A percentile compares a stretch with the other conserved stretches of the same genome.
These are phyloP conservation scores for Ctenochaetus hawaiiensis DNA, from an alignment of 2,797 vertebrate species.

Conservation along the genomic window DNA sequence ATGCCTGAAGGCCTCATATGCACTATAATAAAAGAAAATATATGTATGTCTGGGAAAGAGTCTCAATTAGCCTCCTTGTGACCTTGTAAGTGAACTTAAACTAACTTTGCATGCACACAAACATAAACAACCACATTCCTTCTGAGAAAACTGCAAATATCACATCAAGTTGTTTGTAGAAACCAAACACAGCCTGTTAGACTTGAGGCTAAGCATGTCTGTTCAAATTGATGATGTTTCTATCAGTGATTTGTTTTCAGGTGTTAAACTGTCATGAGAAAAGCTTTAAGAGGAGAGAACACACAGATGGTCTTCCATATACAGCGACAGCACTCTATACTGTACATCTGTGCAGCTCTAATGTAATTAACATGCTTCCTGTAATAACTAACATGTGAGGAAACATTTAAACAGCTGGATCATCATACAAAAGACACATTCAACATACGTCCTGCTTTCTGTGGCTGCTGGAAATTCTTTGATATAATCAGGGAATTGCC, in stretches of 20 bases:
- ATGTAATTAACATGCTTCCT: constrained; percentile 38
- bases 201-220: constrained; percentile 33
- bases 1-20: not conserved
- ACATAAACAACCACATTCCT: constrained; percentile 24
- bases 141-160: constrained; percentile 32
- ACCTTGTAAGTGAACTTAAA: constrained; percentile 26
- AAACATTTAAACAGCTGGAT: constrained; percentile 54
- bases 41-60: too few relatives aligned
- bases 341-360: constrained; percentile 17
- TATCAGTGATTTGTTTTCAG: constrained; percentile 18
- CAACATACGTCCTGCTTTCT: constrained; percentile 10
- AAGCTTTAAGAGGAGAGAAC: constrained; percentile 11
- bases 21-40: not conserved
- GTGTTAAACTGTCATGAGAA: constrained; percentile 35
- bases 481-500: constrained; percentile 22
- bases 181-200: not conserved
- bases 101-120: constrained; percentile 2
- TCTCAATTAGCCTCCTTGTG: not conserved
- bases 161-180: constrained; percentile 10
- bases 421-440: constrained; percentile 14
- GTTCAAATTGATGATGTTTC: constrained; percentile 4
- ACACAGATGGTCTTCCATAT: constrained; percentile 28
- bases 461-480: constrained; percentile 22
- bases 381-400: constrained; percentile 63
- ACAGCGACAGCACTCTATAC: constrained; percentile 12